A percentile compares a stretch with the other conserved stretches of the same genome.
Conservation (phyloP, 2,113 vertebrate genomes). For the Cinclus mexicanus region DNA sequence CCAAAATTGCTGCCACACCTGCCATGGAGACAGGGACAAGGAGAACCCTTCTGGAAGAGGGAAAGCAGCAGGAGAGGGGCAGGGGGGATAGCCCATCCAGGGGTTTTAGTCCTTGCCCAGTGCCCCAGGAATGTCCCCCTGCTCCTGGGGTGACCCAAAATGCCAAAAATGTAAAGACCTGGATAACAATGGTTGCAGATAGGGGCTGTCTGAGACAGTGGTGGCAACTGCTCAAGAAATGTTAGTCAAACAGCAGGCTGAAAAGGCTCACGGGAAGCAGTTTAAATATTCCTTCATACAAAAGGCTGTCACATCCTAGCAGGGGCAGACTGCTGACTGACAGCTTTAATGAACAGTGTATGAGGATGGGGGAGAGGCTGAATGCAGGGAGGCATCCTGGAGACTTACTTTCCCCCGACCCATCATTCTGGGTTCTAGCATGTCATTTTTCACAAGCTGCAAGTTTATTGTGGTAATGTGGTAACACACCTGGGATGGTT, state of each 20-base stretch:
- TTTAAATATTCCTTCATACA: constrained; percentile 40
- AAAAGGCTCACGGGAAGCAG: constrained; percentile 17
- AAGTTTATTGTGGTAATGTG: not conserved
- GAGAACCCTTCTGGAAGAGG: not conserved
- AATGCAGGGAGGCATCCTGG: not conserved
- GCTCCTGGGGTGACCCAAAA: not conserved
- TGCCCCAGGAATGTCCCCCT: not conserved
- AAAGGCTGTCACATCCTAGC: not conserved
- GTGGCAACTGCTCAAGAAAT: constrained; percentile 2
- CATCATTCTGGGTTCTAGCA: not conserved
- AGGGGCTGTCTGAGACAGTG: constrained; percentile 1
- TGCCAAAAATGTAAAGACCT: not conserved
- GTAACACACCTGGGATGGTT: not conserved
- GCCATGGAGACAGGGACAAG: rapidly evolving
- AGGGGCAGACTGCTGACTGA: not conserved
- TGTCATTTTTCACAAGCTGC: not conserved
- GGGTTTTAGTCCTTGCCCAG: not conserved
- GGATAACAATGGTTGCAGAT: constrained; percentile 30
- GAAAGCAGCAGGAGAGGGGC: not conserved
- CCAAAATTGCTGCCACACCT: no score
- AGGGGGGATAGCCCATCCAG: no score
- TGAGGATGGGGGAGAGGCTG: not conserved
- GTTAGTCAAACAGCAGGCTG: not conserved
- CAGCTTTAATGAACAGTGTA: not conserved
- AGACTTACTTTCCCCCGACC: not conserved